Conservation (phyloP, 2,888 invertebrate species). For the Aspidiotus rigidus region DNA sequence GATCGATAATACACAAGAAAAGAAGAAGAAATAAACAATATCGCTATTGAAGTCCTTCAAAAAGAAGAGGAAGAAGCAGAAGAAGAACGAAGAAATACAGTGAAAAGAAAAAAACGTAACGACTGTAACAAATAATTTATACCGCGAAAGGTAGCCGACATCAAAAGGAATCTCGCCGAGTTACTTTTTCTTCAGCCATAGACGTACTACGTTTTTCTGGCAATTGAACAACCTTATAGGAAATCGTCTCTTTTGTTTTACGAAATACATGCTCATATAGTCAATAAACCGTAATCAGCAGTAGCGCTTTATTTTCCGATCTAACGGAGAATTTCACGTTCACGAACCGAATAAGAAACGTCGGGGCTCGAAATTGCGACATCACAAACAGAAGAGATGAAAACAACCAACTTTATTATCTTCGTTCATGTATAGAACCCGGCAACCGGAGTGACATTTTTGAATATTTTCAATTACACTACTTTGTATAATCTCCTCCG, state of each 20-base stretch:
- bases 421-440: background rate
- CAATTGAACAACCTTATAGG: conserved; percentile 12
- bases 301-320: conserved; percentile 1
- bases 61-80: too few species aligned
- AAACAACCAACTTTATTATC: background rate
- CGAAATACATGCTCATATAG: conserved; percentile 1
- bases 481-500: too few species aligned
- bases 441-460: background rate
- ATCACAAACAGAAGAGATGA: background rate
- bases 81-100: background rate
- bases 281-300: background rate
- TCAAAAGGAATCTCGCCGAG: conserved; percentile 9
- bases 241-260: conserved; percentile 8
- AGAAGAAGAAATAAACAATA: background rate
- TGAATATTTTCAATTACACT: conserved; percentile 1
- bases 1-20: background rate
- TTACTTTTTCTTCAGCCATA: conserved; percentile 1
- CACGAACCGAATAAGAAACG: too few species aligned
- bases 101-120: background rate
- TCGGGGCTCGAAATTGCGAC: background rate
- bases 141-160: conserved; percentile 3
- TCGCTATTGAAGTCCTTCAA: too few species aligned
- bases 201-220: conserved; percentile 12
- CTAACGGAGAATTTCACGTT: conserved; percentile 11
- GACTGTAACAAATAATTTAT: conserved; percentile 14